A percentile compares a stretch with the other conserved stretches of the same genome.
Evolutionary conservation across 2,888 invertebrate species (phyloP).

Genomic region (Ochropleura plecta): DNA sequence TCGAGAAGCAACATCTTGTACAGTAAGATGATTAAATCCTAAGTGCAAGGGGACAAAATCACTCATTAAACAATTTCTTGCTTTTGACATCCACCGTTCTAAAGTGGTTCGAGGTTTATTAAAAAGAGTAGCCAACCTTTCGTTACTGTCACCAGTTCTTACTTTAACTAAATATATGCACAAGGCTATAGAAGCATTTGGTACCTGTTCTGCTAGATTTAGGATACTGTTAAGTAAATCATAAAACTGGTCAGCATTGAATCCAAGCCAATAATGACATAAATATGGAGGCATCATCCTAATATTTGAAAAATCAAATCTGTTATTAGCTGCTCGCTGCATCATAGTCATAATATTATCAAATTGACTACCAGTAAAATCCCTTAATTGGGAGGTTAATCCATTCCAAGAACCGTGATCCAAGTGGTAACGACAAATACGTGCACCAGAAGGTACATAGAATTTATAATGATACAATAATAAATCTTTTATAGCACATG

Average conservation of each 20-base stretch:
- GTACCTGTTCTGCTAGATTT: conserved; percentile 27
- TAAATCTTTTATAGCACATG: conserved; percentile 23
- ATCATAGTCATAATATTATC: conserved; percentile 37
- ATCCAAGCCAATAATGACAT: conserved; percentile 38
- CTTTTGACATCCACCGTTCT: conserved; percentile 29
- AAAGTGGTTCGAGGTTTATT: conserved; percentile 27
- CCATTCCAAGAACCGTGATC: conserved; percentile 25
- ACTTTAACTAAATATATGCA: conserved; percentile 41
- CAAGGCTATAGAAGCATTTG: conserved; percentile 31
- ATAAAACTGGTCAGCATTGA: conserved; percentile 36
- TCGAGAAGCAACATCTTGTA: conserved; percentile 32
- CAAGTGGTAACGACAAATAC: conserved; percentile 31
- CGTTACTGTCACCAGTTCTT: conserved; percentile 46
- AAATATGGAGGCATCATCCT: conserved; percentile 37
- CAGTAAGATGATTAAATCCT: conserved; percentile 36
- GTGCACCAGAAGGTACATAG: conserved; percentile 37
- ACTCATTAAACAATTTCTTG: conserved; percentile 28
- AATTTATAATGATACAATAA: conserved; percentile 31
- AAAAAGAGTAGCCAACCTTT: conserved; percentile 29
- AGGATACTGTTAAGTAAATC: conserved; percentile 26
- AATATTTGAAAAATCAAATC: conserved; percentile 36
- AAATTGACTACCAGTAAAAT: conserved; percentile 43
- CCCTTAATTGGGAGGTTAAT: conserved; percentile 29
- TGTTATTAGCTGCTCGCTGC: conserved; percentile 20
- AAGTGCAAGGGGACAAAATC: conserved; percentile 24